These are phyloP conservation scores for Marasmarcha lunaedactyla DNA, from an alignment of 2,888 invertebrate genomes.

Conservation along the genomic window DNA sequence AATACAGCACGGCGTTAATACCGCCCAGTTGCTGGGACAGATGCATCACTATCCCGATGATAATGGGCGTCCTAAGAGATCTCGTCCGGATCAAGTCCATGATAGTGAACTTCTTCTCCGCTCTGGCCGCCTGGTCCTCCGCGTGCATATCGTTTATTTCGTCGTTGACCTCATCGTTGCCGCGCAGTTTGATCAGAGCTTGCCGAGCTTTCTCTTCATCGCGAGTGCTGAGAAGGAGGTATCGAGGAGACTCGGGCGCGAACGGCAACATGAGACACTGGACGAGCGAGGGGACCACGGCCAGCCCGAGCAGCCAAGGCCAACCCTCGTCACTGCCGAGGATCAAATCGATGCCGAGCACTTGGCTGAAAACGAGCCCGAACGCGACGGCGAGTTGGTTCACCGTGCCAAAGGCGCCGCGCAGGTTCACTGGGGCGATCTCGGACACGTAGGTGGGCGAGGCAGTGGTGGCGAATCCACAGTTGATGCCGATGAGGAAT, in stretches of 20 bases:
- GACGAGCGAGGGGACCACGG: conserved; percentile 45
- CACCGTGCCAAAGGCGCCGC: conserved; percentile 62
- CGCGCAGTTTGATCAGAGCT: conserved; percentile 42
- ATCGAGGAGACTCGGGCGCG: conserved; percentile 58
- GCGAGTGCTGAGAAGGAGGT: conserved; percentile 40
- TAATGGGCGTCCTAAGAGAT: conserved; percentile 44
- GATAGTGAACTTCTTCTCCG: conserved; percentile 51
- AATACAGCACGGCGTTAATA: conserved; percentile 75
- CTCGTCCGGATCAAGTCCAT: conserved; percentile 38
- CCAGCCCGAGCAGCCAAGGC: conserved; percentile 58
- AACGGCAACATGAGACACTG: conserved; percentile 51
- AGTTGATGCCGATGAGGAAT: conserved; percentile 80
- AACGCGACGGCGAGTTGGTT: conserved; percentile 62
- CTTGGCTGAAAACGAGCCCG: conserved; percentile 50
- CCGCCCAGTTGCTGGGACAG: conserved; percentile 62
- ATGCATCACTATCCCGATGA: conserved; percentile 64
- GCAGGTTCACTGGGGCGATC: conserved; percentile 46
- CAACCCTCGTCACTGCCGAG: conserved; percentile 55
- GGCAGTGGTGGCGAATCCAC: conserved; percentile 71
- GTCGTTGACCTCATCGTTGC: conserved; percentile 44
- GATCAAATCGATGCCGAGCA: conserved; percentile 57
- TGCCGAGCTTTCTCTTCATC: conserved; percentile 50
- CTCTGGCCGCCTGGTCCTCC: conserved; percentile 51
- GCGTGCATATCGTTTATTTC: conserved; percentile 62
- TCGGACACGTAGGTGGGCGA: conserved; percentile 66